Evolutionary conservation across 37 sponge, comb jelly and placozoan genomes (phyloP), one percentile per base, ranked within the genome.

Genomic region (Bolinopsis microptera): DNA sequence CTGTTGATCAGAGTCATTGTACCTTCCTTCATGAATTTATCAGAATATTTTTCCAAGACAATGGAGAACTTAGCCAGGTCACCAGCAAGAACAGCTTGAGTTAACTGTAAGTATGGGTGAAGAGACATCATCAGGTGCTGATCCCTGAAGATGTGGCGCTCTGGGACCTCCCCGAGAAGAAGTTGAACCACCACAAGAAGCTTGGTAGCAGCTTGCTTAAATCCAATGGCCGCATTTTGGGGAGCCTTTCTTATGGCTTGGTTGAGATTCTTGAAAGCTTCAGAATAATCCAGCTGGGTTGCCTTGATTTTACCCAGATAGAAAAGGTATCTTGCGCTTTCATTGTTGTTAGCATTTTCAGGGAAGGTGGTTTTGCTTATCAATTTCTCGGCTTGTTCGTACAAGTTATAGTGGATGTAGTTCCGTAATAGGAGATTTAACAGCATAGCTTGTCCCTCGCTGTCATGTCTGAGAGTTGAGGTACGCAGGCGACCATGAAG

Each of bases 171-270:
- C 8, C 99, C 99, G 39, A 98, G 92, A 27, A 98, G 94, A 41
- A 98, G 95, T 94, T 98, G 96, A 0, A 98, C 99, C 48, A 96
- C 96, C 0, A 96, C 83, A 0, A 94, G 94, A 88, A 98, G 96
- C 92, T 97, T 98, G 93, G 95, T 94, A 9, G 96, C 98, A 61
- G 96, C 97, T 94, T 98, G 97, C 93, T 95, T 97, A 83, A 98
- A 98, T 35, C 99, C 99, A 68, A 96, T 88, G 36, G 99, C 99
- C 27, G 96, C 93, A 67, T 95, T 61, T 61, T 97, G 97, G n/a
- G 99, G 99, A 8, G 99, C 99, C 72, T 98, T 98, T 25, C 97
- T 77, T 18, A 97, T 97, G 26, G 99, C 99, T 95, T 97, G 94
- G 0, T 96, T 38, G 38, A 97, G 94, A 48, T 95, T 94, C 69